Base-by-base conservation (phyloP, 2,888 invertebrate species). In the Ormyrus thymus region DNA sequence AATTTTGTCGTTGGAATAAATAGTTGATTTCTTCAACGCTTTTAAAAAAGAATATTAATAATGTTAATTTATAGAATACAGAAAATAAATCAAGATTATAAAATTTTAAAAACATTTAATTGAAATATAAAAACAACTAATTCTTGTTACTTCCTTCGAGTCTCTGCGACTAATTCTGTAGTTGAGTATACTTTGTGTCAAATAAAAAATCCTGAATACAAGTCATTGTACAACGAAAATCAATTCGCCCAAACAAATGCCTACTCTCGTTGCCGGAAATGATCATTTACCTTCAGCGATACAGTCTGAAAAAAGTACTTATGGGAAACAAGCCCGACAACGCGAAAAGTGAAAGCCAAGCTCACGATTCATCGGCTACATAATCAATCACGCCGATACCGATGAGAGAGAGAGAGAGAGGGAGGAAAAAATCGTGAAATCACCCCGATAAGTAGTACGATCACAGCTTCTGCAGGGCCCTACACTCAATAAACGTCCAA, bases 401-500 rank as follows among this genome's bases (percentile, higher is more conserved):
- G 5, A 9, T 5, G 45, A n/a, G 65, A 43, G 58, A 50, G 8
- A 13, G 45, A n/a, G 65, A 45, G 58, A 58, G 8, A 13, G 58
- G n/a, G 56, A 13, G 48, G 43, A 56, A 15, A 66, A 65, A 65
- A 46, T 59, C 13, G 53, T 43, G 29, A 76, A 69, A 69, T 66
- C 62, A 68, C 59, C 59, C 45, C 45, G 66, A 75, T 75, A 75
- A 75, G 66, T 74, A 65, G 45, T 56, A 48, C 50, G 64, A 68
- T 61, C 75, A 29, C 29, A 29, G 29, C 29, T 29, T 29, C 29
- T 29, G 29, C 55, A 48, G 45, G 9, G 29, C 58, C 58, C 66
- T 68, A 68, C 75, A 61, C 75, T 76, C 76, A 77, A 77, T 77
- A 77, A 77, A 77, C 53, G 71, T 70, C 65, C 58, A 65, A 77